A percentile compares a stretch with the other conserved stretches of the same genome.
Evolutionary conservation across 2,797 vertebrate genomes (phyloP).

Genomic region (Oreonectes daqikongensis): DNA sequence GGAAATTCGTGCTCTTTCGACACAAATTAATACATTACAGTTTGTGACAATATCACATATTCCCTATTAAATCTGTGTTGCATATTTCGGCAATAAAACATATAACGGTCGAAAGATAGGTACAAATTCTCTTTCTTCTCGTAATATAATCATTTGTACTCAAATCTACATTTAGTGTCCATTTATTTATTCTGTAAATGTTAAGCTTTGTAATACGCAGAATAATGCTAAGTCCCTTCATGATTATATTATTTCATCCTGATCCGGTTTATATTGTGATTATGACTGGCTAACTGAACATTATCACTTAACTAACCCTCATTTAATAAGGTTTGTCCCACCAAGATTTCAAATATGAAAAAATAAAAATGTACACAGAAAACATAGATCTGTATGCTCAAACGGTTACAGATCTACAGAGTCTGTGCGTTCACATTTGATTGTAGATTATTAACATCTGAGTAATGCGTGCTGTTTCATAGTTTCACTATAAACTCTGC

Average conservation of each 20-base stretch:
- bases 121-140: background rate
- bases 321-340: background rate
- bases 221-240: background rate
- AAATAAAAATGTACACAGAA: background rate
- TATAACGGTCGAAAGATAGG: too few relatives aligned
- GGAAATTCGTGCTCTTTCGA: too few relatives aligned
- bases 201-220: background rate
- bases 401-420: background rate
- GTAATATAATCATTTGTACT: background rate
- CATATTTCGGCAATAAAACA: too few relatives aligned
- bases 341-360: background rate
- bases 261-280: background rate
- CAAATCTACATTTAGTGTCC: too few relatives aligned
- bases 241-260: background rate
- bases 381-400: background rate
- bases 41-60: too few relatives aligned
- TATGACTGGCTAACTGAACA: background rate
- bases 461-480: background rate
- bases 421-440: background rate
- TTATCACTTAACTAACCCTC: background rate
- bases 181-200: too few relatives aligned
- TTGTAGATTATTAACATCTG: conserved; percentile 24
- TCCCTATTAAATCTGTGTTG: too few relatives aligned
- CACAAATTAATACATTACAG: too few relatives aligned
- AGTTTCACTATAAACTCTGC: conserved; percentile 12